A percentile compares a stretch with the other conserved stretches of the same genome.
Conservation (phyloP, 2,113 vertebrate species). For the Gambusia holbrooki region DNA sequence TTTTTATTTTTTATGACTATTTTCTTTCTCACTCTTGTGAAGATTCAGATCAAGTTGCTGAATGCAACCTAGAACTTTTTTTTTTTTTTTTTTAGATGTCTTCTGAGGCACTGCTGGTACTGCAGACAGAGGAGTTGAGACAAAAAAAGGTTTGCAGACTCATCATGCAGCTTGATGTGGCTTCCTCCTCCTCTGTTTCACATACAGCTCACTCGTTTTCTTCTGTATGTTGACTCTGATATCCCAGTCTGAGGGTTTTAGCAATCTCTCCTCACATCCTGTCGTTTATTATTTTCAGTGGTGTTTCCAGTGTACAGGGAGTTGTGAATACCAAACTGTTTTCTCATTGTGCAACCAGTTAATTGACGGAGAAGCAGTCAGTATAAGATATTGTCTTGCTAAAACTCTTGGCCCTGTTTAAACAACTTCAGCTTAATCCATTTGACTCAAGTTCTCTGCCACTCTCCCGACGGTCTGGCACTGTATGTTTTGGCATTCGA, state of each 20-base stretch:
- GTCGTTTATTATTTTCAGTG: slow-evolving; percentile 5
- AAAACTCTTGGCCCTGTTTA: no score
- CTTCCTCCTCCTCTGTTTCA: slow-evolving; percentile 6
- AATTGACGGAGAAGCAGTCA: no score
- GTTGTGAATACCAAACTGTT: not conserved
- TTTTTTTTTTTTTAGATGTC: not conserved
- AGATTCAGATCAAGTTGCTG: not conserved
- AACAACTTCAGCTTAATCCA: no score
- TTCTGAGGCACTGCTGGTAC: not conserved
- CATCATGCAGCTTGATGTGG: not conserved
- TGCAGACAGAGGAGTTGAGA: slow-evolving; percentile 16
- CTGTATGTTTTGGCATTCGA: no score
- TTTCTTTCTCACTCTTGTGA: not conserved
- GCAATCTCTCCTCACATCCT: slow-evolving; percentile 29
- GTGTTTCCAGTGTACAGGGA: slow-evolving; percentile 1
- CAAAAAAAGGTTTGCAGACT: not conserved
- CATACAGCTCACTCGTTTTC: slow-evolving; percentile 23
- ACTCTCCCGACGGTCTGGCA: no score
- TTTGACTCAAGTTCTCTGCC: no score
- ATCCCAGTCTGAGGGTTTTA: slow-evolving; percentile 16
- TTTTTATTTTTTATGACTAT: not conserved
- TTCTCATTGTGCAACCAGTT: not conserved
- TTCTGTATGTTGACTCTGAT: slow-evolving; percentile 55
- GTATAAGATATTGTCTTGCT: not conserved
- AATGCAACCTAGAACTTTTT: not conserved